Conservation (phyloP, 2,888 invertebrate species). For the Orthosia incerta region DNA sequence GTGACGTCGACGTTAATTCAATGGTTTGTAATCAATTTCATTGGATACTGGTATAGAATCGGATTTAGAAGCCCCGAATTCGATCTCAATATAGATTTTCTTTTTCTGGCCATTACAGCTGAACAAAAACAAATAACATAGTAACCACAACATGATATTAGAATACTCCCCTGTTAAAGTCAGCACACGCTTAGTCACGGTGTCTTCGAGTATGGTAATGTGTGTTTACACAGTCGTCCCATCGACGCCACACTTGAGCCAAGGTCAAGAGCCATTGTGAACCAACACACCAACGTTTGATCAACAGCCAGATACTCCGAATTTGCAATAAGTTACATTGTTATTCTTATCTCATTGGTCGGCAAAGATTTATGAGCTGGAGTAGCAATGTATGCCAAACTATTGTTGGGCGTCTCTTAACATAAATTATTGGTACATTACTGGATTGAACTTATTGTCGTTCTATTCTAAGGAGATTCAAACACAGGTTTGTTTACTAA, state of each 20-base stretch:
- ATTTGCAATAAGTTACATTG: conserved; percentile 67
- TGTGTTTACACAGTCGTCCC: conserved; percentile 81
- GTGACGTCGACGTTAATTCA: not conserved
- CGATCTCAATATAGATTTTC: not conserved
- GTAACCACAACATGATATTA: conserved; percentile 29
- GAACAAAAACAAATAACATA: conserved; percentile 21
- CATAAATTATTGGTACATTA: conserved; percentile 39
- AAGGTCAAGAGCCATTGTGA: conserved; percentile 78
- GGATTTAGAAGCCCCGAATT: not conserved
- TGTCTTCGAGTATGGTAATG: conserved; percentile 80
- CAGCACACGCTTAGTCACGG: conserved; percentile 76
- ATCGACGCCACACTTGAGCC: conserved; percentile 72
- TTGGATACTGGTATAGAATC: not conserved
- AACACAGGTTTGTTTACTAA: conserved; percentile 36
- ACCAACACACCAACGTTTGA: conserved; percentile 69
- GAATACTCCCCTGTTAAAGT: conserved; percentile 66
- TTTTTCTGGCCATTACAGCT: not conserved
- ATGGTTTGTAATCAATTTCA: not conserved
- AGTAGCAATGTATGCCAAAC: conserved; percentile 64
- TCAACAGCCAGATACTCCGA: conserved; percentile 66
- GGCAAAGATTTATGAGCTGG: conserved; percentile 60
- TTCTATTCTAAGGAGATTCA: conserved; percentile 37
- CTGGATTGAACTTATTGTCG: conserved; percentile 48
- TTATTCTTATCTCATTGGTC: conserved; percentile 64
- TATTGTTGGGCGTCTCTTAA: conserved; percentile 17